Evolutionary conservation across 2,888 invertebrate species (phyloP).

Genomic region (Cheilosia grossa): DNA sequence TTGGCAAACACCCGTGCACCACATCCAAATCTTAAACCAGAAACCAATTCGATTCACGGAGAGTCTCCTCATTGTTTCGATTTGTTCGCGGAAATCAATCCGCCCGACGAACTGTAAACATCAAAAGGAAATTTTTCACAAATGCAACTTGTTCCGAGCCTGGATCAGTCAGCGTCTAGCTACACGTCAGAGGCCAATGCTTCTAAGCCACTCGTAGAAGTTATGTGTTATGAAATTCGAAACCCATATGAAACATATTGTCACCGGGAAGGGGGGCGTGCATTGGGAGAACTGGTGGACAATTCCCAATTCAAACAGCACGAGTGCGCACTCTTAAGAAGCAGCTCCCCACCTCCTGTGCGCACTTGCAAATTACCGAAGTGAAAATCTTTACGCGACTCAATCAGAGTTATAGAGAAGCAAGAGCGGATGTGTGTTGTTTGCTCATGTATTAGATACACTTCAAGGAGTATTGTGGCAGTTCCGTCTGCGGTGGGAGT

Average conservation of each 20-base stretch:
- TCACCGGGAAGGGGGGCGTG: conserved; percentile 19
- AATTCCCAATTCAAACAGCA: conserved; percentile 18
- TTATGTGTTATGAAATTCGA: conserved; percentile 57
- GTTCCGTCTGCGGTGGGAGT: conserved; percentile 62
- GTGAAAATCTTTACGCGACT: conserved; percentile 57
- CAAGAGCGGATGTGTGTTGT: conserved; percentile 48
- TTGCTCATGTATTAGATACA: conserved; percentile 59
- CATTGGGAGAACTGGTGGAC: conserved; percentile 4
- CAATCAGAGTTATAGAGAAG: conserved; percentile 18
- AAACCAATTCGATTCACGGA: background rate
- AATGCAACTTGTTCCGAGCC: conserved; percentile 35
- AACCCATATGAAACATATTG: conserved; percentile 44
- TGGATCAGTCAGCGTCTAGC: conserved; percentile 4
- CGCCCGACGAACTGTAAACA: conserved; percentile 44
- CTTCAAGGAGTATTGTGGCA: conserved; percentile 52
- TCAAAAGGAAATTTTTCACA: conserved; percentile 32
- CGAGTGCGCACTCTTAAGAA: background rate
- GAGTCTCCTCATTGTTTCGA: conserved; percentile 16
- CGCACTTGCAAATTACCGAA: conserved; percentile 56
- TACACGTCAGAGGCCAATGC: conserved; percentile 20
- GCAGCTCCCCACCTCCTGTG: conserved; percentile 5
- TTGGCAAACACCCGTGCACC: background rate
- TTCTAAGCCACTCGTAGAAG: conserved; percentile 8
- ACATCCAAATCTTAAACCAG: background rate
- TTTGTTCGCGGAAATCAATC: conserved; percentile 55